Percentiles rank a stretch among this genome's conserved stretches.
Conservation (phyloP, 35 echinoderm and acorn worm species). For the Strongylocentrotus purpuratus region DNA sequence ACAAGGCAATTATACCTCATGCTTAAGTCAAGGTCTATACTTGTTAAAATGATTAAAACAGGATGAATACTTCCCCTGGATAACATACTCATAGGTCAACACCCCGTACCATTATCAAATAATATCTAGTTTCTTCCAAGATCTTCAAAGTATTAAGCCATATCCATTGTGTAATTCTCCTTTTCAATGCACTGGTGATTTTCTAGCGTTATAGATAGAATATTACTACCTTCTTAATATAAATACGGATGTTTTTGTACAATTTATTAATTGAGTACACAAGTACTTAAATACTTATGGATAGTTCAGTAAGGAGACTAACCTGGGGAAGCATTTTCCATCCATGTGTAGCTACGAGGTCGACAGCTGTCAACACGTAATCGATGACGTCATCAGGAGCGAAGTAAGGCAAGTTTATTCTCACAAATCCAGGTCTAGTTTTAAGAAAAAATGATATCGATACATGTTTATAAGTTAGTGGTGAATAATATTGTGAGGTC, state of each 20-base stretch:
- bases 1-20: background rate
- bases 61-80: background rate
- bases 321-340: conserved; percentile 98
- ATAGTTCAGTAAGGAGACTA: background rate
- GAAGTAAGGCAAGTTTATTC: conserved; percentile 95
- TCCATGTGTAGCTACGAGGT: conserved; percentile 80
- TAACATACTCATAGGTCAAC: background rate
- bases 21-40: background rate
- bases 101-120: background rate
- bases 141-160: background rate
- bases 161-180: background rate
- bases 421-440: conserved; percentile 79
- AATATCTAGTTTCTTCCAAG: background rate
- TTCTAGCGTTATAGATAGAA: background rate
- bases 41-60: background rate
- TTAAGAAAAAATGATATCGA: background rate
- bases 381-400: conserved; percentile 87
- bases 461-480: background rate
- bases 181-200: background rate
- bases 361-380: conserved; percentile 84
- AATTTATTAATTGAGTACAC: background rate
- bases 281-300: background rate
- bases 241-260: background rate
- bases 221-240: background rate
- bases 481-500: background rate